These are phyloP conservation scores for Enteromius trimaculatus DNA, from an alignment of 2,797 vertebrate species.

Conservation along the genomic window DNA sequence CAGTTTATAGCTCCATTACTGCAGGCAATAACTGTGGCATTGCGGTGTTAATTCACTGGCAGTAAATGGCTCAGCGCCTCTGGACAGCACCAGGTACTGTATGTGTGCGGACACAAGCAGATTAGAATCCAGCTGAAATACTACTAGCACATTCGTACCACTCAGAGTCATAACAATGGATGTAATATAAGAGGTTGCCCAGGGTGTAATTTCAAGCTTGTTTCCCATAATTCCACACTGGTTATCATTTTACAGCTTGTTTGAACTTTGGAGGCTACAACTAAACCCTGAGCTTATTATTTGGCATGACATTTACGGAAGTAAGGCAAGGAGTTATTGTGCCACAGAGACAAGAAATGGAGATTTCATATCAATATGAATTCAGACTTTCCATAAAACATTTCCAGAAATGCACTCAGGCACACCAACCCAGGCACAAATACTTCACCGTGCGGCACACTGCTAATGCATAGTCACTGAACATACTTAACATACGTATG, in stretches of 20 bases:
- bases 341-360: background rate
- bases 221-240: constrained; percentile 25
- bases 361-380: background rate
- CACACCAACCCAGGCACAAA: background rate
- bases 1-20: constrained; percentile 57
- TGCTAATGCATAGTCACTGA: background rate
- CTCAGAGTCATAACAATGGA: constrained; percentile 19
- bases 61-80: constrained; percentile 47
- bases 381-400: background rate
- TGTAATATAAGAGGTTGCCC: constrained; percentile 20
- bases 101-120: constrained; percentile 18
- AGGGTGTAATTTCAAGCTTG: constrained; percentile 38
- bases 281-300: constrained; percentile 19
- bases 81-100: constrained; percentile 34
- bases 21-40: constrained; percentile 52
- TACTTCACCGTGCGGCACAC: background rate
- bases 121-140: constrained; percentile 27
- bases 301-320: background rate
- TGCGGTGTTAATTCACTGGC: constrained; percentile 55
- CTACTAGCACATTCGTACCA: constrained; percentile 20
- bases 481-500: background rate
- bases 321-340: background rate
- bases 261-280: constrained; percentile 29
- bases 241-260: constrained; percentile 27
- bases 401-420: background rate